Base-by-base conservation (phyloP, 2,888 invertebrate genomes). In the Himalopsyche kuldschensis region DNA sequence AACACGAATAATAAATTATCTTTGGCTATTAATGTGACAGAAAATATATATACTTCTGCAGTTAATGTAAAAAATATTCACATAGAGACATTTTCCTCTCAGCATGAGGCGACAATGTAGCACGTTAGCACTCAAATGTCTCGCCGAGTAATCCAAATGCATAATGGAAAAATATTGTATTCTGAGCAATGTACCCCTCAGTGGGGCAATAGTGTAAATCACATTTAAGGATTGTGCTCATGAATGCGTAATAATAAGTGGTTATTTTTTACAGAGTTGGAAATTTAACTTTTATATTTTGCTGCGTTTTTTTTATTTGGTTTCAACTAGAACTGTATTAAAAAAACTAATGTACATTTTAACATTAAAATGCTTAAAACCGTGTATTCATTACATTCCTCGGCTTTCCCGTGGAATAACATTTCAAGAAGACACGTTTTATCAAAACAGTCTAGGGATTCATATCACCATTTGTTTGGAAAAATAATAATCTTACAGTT, bases 101-200 rank as follows among this genome's bases (percentile, higher is more conserved):
- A 55, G 55, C 55, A 10, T 55, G 55, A 55, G n/a, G 10, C 55
- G 55, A 55, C 55, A 20, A n/a, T 55, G 24, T 55, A 55, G 20
- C 24, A 55, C 55, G 55, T 55, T 55, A 55, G 55, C 55, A 55
- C 55, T 55, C 55, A 55, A 32, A 20, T 27, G n/a, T 75, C 24
- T 55, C 78, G 78, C 35, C 79, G 75, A 79, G 82, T 63, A 84
- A 84, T 82, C 84, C 75, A 47, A 79, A 82, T 75, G 55, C 82
- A 79, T 84, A 84, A 84, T 84, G 84, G 84, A 84, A 84, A 84
- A 84, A 84, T 84, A 84, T 78, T 84, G 84, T 84, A 84, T 84
- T 69, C 82, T 78, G 77, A 84, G 55, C 32, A 78, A 78, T 69
- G 46, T 63, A 63, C 32, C n/a, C 46, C 82, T 77, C 55, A 69